Conservation (phyloP, 2,113 vertebrate species). For the Brachirus orientalis region DNA sequence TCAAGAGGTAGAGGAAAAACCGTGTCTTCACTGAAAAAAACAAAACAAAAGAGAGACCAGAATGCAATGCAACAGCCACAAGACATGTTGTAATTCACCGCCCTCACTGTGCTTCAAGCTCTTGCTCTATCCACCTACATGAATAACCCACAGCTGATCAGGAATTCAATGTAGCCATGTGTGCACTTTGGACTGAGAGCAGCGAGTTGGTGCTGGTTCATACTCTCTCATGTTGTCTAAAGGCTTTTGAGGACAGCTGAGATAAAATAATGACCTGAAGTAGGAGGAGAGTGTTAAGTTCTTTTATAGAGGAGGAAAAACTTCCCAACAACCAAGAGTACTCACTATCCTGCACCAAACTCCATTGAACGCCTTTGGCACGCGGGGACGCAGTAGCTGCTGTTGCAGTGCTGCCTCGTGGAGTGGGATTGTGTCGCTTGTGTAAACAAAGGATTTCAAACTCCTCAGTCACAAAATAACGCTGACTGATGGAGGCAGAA, state of each 20-base stretch:
- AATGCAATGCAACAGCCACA: slow-evolving; percentile 31
- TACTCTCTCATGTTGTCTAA: background rate
- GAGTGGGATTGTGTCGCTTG: too few relatives aligned
- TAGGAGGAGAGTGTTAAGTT: background rate
- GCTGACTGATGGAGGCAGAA: too few relatives aligned
- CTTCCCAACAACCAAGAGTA: background rate
- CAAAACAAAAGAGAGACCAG: slow-evolving; percentile 16
- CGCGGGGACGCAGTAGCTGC: too few relatives aligned
- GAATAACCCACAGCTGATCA: slow-evolving; percentile 37
- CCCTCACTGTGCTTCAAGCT: slow-evolving; percentile 23
- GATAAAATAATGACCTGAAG: background rate
- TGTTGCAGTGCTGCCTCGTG: too few relatives aligned
- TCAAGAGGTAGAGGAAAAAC: background rate
- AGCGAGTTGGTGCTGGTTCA: too few relatives aligned
- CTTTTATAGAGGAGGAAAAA: background rate
- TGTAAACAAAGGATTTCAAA: too few relatives aligned
- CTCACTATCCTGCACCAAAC: too few relatives aligned
- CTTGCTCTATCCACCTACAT: slow-evolving; percentile 28
- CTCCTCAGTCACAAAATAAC: too few relatives aligned
- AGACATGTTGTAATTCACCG: slow-evolving; percentile 20
- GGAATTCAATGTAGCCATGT: slow-evolving; percentile 2
- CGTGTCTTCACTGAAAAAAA: too few relatives aligned
- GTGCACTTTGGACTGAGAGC: background rate
- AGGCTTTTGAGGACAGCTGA: slow-evolving; percentile 17
- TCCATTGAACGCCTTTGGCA: too few relatives aligned